These are phyloP conservation scores for Brachypodius melanocephalos DNA, from an alignment of 2,113 vertebrate genomes.

Conservation along the genomic window DNA sequence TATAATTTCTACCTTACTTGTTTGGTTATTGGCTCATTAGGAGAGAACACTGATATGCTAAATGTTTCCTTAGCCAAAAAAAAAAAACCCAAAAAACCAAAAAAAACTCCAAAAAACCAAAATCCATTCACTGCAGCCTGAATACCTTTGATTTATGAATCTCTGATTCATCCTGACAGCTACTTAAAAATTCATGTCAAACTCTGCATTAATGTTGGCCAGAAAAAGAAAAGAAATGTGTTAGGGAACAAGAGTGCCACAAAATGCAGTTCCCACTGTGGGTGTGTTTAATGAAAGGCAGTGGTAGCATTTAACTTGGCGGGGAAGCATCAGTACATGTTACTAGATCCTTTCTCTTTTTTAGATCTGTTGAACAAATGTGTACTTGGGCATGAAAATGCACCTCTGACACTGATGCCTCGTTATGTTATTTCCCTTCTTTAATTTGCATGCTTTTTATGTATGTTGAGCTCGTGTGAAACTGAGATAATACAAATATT, in stretches of 20 bases:
- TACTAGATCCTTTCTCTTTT: not conserved
- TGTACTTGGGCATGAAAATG: not conserved
- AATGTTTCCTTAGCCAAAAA: not conserved
- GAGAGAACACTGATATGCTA: not conserved
- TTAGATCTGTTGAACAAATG: not conserved
- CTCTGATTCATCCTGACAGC: conserved; percentile 47
- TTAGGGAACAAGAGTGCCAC: not conserved
- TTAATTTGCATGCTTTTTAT: not conserved
- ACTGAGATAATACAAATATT: not conserved
- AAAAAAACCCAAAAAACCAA: not conserved
- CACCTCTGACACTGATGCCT: not conserved
- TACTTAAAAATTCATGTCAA: conserved; percentile 51
- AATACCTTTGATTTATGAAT: conserved; percentile 41
- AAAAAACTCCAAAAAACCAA: not conserved
- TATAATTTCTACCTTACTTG: not conserved
- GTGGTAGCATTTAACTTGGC: not conserved
- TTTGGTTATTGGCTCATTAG: not conserved
- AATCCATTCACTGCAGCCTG: not conserved
- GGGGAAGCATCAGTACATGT: not conserved
- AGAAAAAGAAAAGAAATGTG: conserved; percentile 23
- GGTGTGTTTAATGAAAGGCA: not conserved
- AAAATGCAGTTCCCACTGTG: not conserved
- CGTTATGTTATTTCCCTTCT: not conserved
- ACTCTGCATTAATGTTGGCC: conserved; percentile 19
- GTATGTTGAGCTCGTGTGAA: not conserved